phyloP scores from a whole-genome alignment of 2,888 invertebrate genomes.

The Pharmacophagus antenor region DNA sequence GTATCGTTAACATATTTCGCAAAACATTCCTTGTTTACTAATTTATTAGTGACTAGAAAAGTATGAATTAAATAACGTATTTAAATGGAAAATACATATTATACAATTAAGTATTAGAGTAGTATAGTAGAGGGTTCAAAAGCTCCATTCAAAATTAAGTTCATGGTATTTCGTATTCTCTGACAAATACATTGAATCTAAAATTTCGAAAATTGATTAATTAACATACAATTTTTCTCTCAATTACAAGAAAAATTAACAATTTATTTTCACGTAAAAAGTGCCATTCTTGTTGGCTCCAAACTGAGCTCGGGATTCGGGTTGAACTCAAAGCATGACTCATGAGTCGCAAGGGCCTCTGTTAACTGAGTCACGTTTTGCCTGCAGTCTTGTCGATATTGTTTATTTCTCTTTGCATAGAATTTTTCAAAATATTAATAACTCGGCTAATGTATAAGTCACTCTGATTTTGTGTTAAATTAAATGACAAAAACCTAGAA shows the following conservation, averaged over 20 bases:
- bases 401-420: neutral
- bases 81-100: too few relatives aligned
- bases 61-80: too few relatives aligned
- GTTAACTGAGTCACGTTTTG: constrained; percentile 19
- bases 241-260: neutral
- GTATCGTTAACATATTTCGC: too few relatives aligned
- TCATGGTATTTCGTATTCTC: neutral
- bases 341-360: constrained; percentile 16
- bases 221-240: neutral
- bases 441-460: neutral
- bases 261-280: neutral
- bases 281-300: neutral
- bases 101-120: too few relatives aligned
- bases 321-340: constrained; percentile 21
- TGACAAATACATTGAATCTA: neutral
- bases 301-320: constrained; percentile 15
- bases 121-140: too few relatives aligned
- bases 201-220: neutral
- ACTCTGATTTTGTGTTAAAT: too few relatives aligned
- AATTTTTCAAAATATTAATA: neutral
- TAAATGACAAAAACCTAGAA: too few relatives aligned
- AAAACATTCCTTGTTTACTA: too few relatives aligned
- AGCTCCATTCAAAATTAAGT: too few relatives aligned
- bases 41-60: too few relatives aligned
- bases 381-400: constrained; percentile 2